A percentile compares a stretch with the other conserved stretches of the same genome.
Evolutionary conservation across 2,888 invertebrate species (phyloP).

Genomic region (Sphecodes monilicornis): DNA sequence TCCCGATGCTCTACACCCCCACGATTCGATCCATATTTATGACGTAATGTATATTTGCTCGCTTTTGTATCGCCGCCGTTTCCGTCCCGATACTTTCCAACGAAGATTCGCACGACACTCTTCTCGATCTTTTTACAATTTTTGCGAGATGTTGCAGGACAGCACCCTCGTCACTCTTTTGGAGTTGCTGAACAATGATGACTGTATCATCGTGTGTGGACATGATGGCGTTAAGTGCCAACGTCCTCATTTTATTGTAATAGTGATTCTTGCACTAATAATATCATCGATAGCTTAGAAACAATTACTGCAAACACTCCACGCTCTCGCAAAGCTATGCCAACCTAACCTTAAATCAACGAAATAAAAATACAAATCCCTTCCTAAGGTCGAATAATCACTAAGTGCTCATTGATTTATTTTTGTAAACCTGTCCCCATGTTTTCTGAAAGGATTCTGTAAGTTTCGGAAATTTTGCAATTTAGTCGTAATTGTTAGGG

Average conservation of each 20-base stretch:
- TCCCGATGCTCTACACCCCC: neutral
- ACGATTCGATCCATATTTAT: constrained; percentile 33
- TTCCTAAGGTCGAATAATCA: no score
- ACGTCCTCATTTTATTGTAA: no score
- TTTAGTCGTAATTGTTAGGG: neutral
- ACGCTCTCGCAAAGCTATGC: no score
- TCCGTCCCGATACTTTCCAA: neutral
- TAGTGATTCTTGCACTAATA: no score
- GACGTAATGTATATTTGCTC: constrained; percentile 41
- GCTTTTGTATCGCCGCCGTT: constrained; percentile 7
- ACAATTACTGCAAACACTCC: no score
- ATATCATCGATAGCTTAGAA: neutral
- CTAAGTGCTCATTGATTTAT: no score
- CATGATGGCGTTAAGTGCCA: neutral
- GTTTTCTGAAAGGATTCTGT: no score
- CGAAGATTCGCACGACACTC: neutral
- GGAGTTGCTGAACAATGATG: neutral
- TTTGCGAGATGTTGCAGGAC: neutral
- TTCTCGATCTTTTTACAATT: neutral
- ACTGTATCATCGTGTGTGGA: neutral
- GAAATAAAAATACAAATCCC: no score
- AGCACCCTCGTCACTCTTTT: no score
- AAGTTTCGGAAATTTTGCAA: neutral
- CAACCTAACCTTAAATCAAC: no score
- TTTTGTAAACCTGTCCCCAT: no score